Conservation (phyloP, 1,140 invertebrate species). For the Heterodera schachtii region DNA sequence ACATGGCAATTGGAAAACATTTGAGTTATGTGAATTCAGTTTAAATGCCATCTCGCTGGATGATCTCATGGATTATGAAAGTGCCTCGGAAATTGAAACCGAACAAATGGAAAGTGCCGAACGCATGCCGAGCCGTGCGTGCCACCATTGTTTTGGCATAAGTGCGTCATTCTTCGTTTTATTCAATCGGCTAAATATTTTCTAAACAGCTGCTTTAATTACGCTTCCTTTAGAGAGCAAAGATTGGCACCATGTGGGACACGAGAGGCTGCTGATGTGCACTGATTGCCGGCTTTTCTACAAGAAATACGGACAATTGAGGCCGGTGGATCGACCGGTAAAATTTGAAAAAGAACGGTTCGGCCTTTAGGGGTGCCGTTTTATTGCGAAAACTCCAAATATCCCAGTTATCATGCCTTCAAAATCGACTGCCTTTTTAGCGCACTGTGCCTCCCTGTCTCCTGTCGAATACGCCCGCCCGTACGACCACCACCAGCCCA, state of each 20-base stretch:
- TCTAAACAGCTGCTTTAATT: neutral
- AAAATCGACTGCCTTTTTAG: neutral
- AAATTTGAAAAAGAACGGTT: neutral
- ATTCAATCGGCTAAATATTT: too few relatives aligned
- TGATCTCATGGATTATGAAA: conserved; percentile 59
- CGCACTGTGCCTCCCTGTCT: conserved; percentile 41
- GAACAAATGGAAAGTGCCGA: conserved; percentile 85
- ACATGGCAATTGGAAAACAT: neutral
- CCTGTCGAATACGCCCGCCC: conserved; percentile 10
- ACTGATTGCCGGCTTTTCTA: conserved; percentile 79
- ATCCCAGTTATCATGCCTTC: neutral
- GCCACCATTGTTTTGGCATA: conserved; percentile 73
- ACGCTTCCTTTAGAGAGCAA: conserved; percentile 70
- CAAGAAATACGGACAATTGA: conserved; percentile 81
- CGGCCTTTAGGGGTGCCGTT: too few relatives aligned
- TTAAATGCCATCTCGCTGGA: conserved; percentile 8
- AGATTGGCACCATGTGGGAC: conserved; percentile 79
- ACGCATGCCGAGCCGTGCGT: conserved; percentile 71
- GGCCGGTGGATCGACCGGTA: conserved; percentile 68
- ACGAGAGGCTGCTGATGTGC: conserved; percentile 77
- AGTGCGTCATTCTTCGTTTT: conserved; percentile 66
- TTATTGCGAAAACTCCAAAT: too few relatives aligned
- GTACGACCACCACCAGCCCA: conserved; percentile 13
- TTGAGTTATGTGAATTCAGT: neutral
- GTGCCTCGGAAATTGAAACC: conserved; percentile 80